Evolutionary conservation across 1,140 invertebrate species (phyloP), one percentile per base, ranked within the genome.

Genomic region (Gryon sp.): DNA sequence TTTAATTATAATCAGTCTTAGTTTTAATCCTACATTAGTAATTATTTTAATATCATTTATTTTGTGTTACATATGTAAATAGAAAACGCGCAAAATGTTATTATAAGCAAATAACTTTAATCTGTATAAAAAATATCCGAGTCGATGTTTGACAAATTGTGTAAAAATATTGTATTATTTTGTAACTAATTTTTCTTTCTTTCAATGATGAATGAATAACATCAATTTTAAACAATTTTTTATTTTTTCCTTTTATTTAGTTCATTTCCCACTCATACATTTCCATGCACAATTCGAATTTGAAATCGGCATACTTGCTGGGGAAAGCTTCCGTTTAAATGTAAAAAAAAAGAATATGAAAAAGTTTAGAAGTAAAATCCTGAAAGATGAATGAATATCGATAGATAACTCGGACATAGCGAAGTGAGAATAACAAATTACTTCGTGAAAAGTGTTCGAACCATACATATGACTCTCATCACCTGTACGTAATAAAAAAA

Each of bases 381-480:
- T 12, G 14, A 52, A 53, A 18, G 18, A 22, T 26, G 20, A 36
- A 65, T 20, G 57, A 73, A 68, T 73, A 73, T 73, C 52, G 57
- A 70, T 78, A 52, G 59, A 69, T 63, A n/a, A 73, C 36, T 63
- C 43, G 48, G 65, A 65, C 32, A 53, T 38, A 43, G 36, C 66
- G 46, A 72, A 77, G 55, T 57, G 32, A 72, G 28, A 48, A 66
- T 12, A 66, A 75, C 14, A 66, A 60, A 68, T 65, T 70, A 79
- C 65, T 74, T 78, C 76, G 65, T 78, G 70, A 78, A 78, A 78
- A 78, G 57, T 43, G 76, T 78, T 74, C 76, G 76, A 78, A 78
- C 66, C 69, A 78, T 78, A 78, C 76, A 78, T 78, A 74, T 78
- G 76, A 69, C 69, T 78, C 76, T 69, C 59, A 69, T 74, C 62